These are phyloP conservation scores for Buphagus erythrorhynchus DNA, from an alignment of 2,797 vertebrate genomes.

Conservation along the genomic window DNA sequence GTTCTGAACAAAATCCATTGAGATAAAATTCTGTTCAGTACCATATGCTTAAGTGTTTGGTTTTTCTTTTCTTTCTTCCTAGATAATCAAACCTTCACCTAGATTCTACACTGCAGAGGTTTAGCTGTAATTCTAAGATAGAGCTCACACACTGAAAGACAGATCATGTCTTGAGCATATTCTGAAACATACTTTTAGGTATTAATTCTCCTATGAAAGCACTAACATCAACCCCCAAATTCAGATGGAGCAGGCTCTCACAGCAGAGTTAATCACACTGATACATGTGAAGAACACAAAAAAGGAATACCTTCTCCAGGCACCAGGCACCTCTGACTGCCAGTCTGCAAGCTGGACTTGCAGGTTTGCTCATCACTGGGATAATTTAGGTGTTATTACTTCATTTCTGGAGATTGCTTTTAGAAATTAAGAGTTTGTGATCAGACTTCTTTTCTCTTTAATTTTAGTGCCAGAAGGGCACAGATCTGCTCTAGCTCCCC, in stretches of 20 bases:
- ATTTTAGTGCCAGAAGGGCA: not conserved
- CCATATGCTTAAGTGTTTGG: not conserved
- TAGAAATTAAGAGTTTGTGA: not conserved
- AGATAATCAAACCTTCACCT: conserved; percentile 15
- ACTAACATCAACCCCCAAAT: not conserved
- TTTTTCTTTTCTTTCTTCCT: not conserved
- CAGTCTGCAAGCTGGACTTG: not conserved
- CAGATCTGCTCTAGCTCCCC: not conserved
- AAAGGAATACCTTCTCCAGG: not conserved
- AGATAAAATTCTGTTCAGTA: conserved; percentile 32
- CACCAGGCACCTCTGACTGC: not conserved
- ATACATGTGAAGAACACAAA: not conserved
- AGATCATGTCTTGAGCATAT: not conserved
- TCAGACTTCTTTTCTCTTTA: not conserved
- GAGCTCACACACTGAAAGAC: not conserved
- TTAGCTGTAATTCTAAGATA: conserved; percentile 33
- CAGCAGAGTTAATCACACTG: not conserved
- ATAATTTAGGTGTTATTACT: not conserved
- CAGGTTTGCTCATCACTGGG: not conserved
- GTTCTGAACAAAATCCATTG: not conserved
- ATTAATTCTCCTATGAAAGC: not conserved
- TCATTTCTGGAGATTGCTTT: not conserved
- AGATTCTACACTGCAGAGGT: not conserved
- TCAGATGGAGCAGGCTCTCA: not conserved
- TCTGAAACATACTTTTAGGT: not conserved